Conservation (phyloP, 1,140 invertebrate genomes). For the Callitettix versicolor region DNA sequence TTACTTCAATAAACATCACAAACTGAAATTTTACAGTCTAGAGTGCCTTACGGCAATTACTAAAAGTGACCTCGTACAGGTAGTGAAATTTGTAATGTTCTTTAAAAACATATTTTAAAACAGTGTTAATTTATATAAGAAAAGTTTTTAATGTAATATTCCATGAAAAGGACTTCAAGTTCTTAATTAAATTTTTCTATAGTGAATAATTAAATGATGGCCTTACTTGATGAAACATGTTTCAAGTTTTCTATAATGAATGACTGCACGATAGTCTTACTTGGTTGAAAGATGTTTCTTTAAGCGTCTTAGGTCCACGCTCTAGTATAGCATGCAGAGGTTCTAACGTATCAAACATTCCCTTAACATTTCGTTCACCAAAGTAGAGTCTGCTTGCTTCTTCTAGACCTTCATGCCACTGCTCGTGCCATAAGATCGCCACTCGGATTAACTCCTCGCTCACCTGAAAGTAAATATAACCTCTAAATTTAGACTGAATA, state of each 20-base stretch:
- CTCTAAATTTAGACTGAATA: no score
- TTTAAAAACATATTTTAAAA: no score
- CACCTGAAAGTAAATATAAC: constrained; percentile 44
- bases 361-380: constrained; percentile 85
- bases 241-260: not conserved
- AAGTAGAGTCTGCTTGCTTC: constrained; percentile 95
- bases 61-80: no score
- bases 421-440: constrained; percentile 98
- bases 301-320: constrained; percentile 85
- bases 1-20: no score
- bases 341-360: constrained; percentile 92
- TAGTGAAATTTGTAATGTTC: no score
- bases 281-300: constrained; percentile 94
- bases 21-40: no score
- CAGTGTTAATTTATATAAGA: no score
- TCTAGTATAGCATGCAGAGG: constrained; percentile 91
- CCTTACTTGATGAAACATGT: not conserved
- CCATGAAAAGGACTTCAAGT: no score
- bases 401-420: constrained; percentile 97
- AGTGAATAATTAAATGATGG: no score
- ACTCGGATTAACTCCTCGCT: constrained; percentile 96
- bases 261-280: constrained; percentile 29
- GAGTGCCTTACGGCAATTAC: no score
- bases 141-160: no score
- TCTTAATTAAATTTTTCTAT: no score